Evolutionary conservation across 2,797 vertebrate species (phyloP).

Genomic region (Tiaroga cobitis): DNA sequence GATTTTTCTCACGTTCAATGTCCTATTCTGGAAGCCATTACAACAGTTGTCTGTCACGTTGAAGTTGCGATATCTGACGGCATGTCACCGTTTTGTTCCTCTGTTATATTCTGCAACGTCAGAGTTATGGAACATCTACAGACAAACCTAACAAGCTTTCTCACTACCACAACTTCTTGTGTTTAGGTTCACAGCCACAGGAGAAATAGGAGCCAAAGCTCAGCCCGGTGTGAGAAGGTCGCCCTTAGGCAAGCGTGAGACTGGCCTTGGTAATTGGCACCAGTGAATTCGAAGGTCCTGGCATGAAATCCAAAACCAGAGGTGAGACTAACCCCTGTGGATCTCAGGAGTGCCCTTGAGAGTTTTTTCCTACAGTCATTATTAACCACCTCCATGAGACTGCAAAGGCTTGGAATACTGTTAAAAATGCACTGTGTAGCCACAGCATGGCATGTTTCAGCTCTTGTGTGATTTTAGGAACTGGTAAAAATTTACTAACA

Average conservation of each 20-base stretch:
- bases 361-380: constrained; percentile 24
- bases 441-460: neutral
- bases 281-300: constrained; percentile 60
- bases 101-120: constrained; percentile 4
- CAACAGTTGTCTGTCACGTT: constrained; percentile 7
- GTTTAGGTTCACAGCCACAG: constrained; percentile 34
- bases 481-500: neutral
- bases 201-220: constrained; percentile 58
- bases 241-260: constrained; percentile 51
- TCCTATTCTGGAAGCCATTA: neutral
- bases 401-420: neutral
- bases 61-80: neutral
- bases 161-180: neutral
- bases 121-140: neutral
- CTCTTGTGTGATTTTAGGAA: neutral
- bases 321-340: constrained; percentile 25
- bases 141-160: constrained; percentile 30
- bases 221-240: constrained; percentile 19
- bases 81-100: neutral
- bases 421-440: constrained; percentile 2
- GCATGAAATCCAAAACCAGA: constrained; percentile 9
- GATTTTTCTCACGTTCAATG: neutral
- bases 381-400: constrained; percentile 30
- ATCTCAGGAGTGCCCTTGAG: constrained; percentile 19
- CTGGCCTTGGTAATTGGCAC: constrained; percentile 62